Evolutionary conservation across 2,113 vertebrate genomes (phyloP).

Genomic region (Ia io): DNA sequence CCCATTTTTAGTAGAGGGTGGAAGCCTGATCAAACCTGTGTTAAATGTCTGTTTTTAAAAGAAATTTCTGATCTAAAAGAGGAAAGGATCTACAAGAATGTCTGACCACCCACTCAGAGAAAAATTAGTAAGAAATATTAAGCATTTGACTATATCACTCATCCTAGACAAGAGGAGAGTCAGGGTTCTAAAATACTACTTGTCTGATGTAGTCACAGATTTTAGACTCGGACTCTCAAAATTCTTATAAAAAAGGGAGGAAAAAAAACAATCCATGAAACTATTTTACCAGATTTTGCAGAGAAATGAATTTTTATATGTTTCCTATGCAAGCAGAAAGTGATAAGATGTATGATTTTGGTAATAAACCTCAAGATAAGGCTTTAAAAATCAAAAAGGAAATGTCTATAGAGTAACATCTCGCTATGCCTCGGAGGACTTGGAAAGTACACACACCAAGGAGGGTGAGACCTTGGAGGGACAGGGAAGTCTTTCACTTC

Average conservation of each 20-base stretch:
- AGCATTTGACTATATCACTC: neutral
- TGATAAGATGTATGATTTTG: neutral
- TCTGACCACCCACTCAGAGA: neutral
- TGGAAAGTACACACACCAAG: neutral
- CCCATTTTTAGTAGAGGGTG: neutral
- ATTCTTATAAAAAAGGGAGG: neutral
- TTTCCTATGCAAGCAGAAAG: conserved; percentile 21
- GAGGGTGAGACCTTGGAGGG: neutral
- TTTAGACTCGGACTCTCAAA: conserved; percentile 19
- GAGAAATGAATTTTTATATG: conserved; percentile 14
- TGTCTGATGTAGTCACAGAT: neutral
- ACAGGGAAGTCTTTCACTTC: neutral
- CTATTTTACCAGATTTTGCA: neutral
- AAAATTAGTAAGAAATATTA: conserved; percentile 3
- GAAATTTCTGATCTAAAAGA: neutral
- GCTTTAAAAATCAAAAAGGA: conserved; percentile 42
- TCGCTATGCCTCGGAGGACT: neutral
- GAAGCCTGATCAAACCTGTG: neutral
- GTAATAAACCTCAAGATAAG: conserved; percentile 28
- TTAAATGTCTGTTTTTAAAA: conserved; percentile 10
- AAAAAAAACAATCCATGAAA: neutral
- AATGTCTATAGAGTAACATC: neutral
- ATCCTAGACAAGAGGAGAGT: neutral
- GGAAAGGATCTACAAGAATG: neutral
- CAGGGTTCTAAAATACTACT: conserved; percentile 34